Evolutionary conservation across 2,113 vertebrate genomes (phyloP), one percentile per base, ranked within the genome.

Genomic region (Nannobrachium achirus): DNA sequence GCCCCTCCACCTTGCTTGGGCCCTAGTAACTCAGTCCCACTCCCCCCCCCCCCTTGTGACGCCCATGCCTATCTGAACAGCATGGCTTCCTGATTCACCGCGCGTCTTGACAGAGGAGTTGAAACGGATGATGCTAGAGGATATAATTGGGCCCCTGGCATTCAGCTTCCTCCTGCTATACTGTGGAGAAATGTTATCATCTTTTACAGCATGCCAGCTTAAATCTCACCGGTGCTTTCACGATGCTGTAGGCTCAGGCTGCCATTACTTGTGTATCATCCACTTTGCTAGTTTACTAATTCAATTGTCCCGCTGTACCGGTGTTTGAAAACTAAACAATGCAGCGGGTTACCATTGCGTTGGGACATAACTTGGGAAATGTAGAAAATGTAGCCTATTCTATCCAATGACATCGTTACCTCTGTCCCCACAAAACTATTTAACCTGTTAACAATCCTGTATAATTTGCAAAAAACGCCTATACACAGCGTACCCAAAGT

Each of bases 71-170:
- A 48, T 67, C 50, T n/a, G 25, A 79, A 67, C 69, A 53, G 41
- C 46, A 10, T 1, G 11, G 33, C 14, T 58, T 41, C 45, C 40
- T 45, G 52, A 33, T 63, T 72, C 42, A 41, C 25, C 1, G 9
- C 10, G 14, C 8, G 38, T 14, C 7, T n/a, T 42, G 49, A 60
- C 57, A 70, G 39, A 58, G 65, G 66, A 74, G 3, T 33, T 33
- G 25, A 33, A 33, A 33, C 25, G 25, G 70, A 50, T 19, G 15
- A 20, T 66, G 62, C 25, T 25, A 63, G 56, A 60, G 63, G 60
- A 69, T 83, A 69, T 83, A 81, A 84, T 81, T 79, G 53, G 68
- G 15, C 51, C 62, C 48, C 52, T 70, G 70, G 73, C 41, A 58
- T 52, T 53, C 42, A 44, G 42, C 11, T 70, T 79, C 16, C 49